Conservation (phyloP, 2,888 invertebrate species). For the Alsophila aescularia region DNA sequence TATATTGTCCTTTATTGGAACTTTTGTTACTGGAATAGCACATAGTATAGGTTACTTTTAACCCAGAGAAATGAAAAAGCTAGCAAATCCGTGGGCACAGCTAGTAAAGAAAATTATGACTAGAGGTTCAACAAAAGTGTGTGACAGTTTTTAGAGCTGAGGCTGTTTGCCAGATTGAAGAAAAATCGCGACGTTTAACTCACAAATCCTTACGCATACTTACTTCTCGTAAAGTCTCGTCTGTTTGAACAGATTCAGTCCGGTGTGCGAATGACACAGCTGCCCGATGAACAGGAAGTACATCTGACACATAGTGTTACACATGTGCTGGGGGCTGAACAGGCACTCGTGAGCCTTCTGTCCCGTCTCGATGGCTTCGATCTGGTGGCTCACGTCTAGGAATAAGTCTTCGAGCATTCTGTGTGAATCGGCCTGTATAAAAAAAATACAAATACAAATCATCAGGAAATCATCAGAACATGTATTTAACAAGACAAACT, state of each 20-base stretch:
- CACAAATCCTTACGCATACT: slow-evolving; percentile 52
- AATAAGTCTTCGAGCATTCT: slow-evolving; percentile 91
- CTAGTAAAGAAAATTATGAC: too few species aligned
- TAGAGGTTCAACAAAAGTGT: too few species aligned
- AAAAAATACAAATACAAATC: slow-evolving; percentile 1
- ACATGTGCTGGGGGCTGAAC: slow-evolving; percentile 94
- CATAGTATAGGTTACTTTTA: too few species aligned
- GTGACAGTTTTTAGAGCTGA: too few species aligned
- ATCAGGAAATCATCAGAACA: too few species aligned
- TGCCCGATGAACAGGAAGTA: slow-evolving; percentile 97
- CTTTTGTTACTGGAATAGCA: too few species aligned
- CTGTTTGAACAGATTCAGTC: slow-evolving; percentile 88
- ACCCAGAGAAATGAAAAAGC: too few species aligned
- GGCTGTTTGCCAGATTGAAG: too few species aligned
- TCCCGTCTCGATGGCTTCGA: slow-evolving; percentile 88
- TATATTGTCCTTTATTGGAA: too few species aligned
- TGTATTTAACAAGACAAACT: too few species aligned
- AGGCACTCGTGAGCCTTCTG: slow-evolving; percentile 93
- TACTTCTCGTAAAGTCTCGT: slow-evolving; percentile 91
- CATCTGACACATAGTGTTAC: slow-evolving; percentile 95
- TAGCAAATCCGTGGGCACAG: too few species aligned
- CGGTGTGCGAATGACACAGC: slow-evolving; percentile 89
- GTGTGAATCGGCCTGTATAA: slow-evolving; percentile 86
- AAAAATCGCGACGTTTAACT: too few species aligned
- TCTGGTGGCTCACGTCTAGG: slow-evolving; percentile 90